Base-by-base conservation (phyloP, 2,888 invertebrate species). In the Cecidostiba fungosa region DNA sequence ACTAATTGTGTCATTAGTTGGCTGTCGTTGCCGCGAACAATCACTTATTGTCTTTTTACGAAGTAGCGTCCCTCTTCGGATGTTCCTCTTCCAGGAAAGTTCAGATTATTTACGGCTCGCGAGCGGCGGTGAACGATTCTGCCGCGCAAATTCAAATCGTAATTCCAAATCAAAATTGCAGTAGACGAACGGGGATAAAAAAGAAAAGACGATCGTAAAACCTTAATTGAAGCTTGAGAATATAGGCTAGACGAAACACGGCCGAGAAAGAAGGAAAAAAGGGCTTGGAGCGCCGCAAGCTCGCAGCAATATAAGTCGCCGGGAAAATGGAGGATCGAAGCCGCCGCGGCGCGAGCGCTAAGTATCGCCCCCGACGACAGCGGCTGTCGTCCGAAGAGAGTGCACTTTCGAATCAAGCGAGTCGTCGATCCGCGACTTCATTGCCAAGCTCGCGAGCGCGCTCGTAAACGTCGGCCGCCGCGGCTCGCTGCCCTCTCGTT, bases 341-440 rank as follows among this genome's bases (percentile, higher is more conserved):
- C n/a, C n/a, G 50, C 43, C 4, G 54, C 39, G 39, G n/a, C 14
- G 29, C 66, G 16, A 3, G 8, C 32, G 72, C 77, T 62, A 29
- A 62, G 81, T 43, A 19, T 54, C 59, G 72, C 32, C 6, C 36
- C 32, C 62, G 73, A 74, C 39, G 29, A 23, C 32, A 19, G 36
- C 54, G 23, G 72, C 72, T 19, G 50, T 50, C 50, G 23, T 26
- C 54, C 54, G 66, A 66, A 39, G 76, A 19, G 70, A 77, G 69
- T 36, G 50, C 77, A 26, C 54, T 66, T 84, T 82, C 73, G 82
- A 62, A 85, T 85, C 83, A 69, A 69, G 50, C 82, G 62, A 77
- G 85, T 83, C 85, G 81, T 85, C 87, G 87, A 87, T 87, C 83
- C 83, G 83, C 83, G 85, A 85, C 87, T 87, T 87, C 80, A 87